These are phyloP conservation scores for Salmo trutta DNA, from an alignment of 2,797 vertebrate species.

Conservation along the genomic window DNA sequence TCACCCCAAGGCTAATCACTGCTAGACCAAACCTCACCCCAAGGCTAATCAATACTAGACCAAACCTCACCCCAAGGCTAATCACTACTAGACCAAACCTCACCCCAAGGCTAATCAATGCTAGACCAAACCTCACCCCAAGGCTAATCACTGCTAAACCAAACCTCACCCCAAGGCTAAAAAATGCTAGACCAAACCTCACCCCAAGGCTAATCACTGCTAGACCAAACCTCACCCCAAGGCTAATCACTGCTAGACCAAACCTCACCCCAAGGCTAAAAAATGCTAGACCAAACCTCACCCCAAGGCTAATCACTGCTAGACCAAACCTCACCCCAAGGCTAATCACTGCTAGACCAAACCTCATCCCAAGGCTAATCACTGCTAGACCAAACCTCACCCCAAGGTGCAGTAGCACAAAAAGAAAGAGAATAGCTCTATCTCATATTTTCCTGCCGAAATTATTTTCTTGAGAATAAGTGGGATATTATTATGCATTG, in stretches of 20 bases:
- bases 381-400: background rate
- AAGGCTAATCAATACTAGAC: background rate
- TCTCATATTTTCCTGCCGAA: background rate
- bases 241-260: background rate
- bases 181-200: background rate
- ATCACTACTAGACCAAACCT: constrained; percentile 32
- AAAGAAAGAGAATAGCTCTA: background rate
- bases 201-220: constrained; percentile 13
- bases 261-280: background rate
- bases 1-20: background rate
- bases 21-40: too few species aligned
- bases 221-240: constrained; percentile 14
- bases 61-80: background rate
- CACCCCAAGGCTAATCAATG: constrained; percentile 4
- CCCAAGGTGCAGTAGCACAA: background rate
- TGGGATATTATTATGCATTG: background rate
- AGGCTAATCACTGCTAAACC: constrained; percentile 27
- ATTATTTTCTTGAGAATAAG: background rate
- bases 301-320: background rate
- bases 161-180: background rate
- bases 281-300: constrained; percentile 17
- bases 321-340: too few species aligned
- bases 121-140: too few species aligned
- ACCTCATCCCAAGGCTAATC: background rate
- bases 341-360: background rate